A percentile compares a stretch with the other conserved stretches of the same genome.
Conservation (phyloP, 2,888 invertebrate genomes). For the Coenonympha arcania region DNA sequence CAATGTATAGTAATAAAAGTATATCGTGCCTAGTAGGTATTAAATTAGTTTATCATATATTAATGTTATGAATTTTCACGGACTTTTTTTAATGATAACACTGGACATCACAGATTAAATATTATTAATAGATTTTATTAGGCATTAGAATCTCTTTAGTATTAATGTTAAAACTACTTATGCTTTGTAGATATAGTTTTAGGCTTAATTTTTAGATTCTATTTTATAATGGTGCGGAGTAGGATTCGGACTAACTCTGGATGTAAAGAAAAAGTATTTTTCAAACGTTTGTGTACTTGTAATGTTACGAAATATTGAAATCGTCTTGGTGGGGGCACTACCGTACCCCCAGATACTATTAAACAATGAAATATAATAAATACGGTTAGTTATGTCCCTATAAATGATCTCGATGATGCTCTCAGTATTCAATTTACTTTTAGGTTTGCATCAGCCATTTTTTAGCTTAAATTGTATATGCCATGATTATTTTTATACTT, state of each 20-base stretch:
- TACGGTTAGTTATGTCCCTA: constrained; percentile 15
- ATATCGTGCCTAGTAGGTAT: no score
- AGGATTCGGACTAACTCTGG: background rate
- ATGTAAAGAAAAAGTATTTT: constrained; percentile 6
- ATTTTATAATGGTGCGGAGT: background rate
- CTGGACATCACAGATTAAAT: no score
- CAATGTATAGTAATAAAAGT: no score
- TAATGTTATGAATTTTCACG: no score
- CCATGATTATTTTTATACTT: constrained; percentile 26
- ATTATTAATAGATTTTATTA: no score
- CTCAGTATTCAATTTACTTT: constrained; percentile 51
- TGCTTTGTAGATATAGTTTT: constrained; percentile 4
- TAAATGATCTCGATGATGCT: constrained; percentile 59
- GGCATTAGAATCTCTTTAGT: constrained; percentile 1
- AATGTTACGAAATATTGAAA: background rate
- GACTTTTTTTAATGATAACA: no score
- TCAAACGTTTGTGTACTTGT: constrained; percentile 2
- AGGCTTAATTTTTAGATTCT: background rate
- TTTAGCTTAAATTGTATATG: constrained; percentile 21
- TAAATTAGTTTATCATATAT: no score
- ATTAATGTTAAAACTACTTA: no score
- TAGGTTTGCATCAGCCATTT: constrained; percentile 47
- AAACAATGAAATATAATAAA: constrained; percentile 9
- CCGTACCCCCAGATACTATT: no score
- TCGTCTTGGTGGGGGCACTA: no score